phyloP scores from a whole-genome alignment of 2,797 vertebrate species.

The Threskiornis aethiopicus region DNA sequence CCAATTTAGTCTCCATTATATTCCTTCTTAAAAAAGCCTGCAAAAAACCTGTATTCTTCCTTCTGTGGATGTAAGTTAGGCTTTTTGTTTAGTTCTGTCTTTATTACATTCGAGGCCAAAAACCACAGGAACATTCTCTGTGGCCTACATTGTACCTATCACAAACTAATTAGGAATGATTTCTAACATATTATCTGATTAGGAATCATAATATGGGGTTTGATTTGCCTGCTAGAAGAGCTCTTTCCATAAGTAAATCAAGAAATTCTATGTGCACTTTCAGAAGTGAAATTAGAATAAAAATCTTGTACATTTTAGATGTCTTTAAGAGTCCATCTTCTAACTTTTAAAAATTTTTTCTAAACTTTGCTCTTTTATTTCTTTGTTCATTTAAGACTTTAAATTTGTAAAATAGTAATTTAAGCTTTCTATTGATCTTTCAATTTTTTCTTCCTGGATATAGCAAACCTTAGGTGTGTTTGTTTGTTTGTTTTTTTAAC shows the following conservation, averaged over 20 bases:
- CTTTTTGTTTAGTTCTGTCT: background rate
- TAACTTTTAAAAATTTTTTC: background rate
- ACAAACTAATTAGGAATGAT: background rate
- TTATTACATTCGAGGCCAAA: background rate
- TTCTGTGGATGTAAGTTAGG: background rate
- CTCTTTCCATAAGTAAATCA: background rate
- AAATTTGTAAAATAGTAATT: background rate
- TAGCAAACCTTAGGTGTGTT: background rate
- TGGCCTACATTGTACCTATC: background rate
- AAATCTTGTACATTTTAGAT: background rate
- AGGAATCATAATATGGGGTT: background rate
- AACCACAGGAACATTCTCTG: background rate
- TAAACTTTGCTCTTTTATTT: background rate
- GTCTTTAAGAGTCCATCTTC: background rate
- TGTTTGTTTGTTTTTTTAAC: background rate
- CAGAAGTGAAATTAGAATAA: background rate
- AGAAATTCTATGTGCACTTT: background rate
- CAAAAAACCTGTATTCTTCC: fast-evolving
- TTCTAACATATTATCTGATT: background rate
- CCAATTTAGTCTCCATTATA: background rate
- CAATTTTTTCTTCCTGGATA: background rate
- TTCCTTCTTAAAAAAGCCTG: background rate
- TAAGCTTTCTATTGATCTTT: background rate
- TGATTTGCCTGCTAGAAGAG: background rate
- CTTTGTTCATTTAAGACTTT: background rate